These are phyloP conservation scores for Pangasius macronema DNA, from an alignment of 2,797 vertebrate species.

Conservation along the genomic window DNA sequence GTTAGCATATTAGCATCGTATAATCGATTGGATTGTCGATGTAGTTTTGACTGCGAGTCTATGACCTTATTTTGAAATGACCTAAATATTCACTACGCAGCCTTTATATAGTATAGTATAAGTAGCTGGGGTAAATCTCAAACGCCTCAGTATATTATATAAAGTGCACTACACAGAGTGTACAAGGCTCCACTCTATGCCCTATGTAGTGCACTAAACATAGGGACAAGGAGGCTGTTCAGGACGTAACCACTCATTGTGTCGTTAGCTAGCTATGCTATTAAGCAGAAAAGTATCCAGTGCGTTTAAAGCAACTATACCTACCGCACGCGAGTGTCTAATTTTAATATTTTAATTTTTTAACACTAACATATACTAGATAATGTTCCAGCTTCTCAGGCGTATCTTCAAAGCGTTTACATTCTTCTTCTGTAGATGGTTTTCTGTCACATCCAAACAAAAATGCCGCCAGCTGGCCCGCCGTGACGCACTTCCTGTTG, in stretches of 20 bases:
- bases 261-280: background rate
- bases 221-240: background rate
- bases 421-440: background rate
- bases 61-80: too few relatives aligned
- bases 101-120: background rate
- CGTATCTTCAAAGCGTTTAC: background rate
- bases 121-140: background rate
- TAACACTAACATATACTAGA: background rate
- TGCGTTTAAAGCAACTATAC: background rate
- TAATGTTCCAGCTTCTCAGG: background rate
- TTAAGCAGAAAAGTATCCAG: background rate
- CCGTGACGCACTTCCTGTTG: constrained; percentile 23
- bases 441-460: constrained; percentile 41
- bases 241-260: background rate
- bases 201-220: background rate
- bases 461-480: constrained; percentile 47
- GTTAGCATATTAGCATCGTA: background rate
- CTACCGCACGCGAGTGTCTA: background rate
- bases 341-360: background rate
- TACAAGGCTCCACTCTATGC: too few relatives aligned
- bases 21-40: too few relatives aligned
- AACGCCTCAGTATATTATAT: background rate
- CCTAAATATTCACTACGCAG: too few relatives aligned
- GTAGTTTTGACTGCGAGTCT: too few relatives aligned
- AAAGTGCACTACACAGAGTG: background rate